Evolutionary conservation across 2,888 invertebrate genomes (phyloP).

Genomic region (Caenorhabditis sp.): DNA sequence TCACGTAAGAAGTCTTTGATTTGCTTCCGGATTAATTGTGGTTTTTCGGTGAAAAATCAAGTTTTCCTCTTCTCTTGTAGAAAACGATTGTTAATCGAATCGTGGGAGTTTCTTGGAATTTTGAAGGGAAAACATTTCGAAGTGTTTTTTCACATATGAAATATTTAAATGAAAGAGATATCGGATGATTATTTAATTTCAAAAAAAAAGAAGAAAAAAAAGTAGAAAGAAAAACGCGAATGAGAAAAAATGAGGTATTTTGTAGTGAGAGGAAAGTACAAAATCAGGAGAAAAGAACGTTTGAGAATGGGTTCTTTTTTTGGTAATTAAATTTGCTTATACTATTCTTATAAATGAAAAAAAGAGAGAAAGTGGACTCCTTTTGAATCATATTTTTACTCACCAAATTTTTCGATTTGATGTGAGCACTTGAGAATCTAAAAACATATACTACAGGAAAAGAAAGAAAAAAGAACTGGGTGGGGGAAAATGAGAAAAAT

Average conservation of each 20-base stretch:
- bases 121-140: not conserved
- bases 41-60: not conserved
- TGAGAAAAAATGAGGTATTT: too few species aligned
- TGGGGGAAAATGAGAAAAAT: slow-evolving; percentile 2
- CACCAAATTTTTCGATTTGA: not conserved
- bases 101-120: not conserved
- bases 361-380: too few species aligned
- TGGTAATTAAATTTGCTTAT: too few species aligned
- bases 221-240: not conserved
- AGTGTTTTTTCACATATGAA: not conserved
- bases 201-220: not conserved
- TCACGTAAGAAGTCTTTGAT: not conserved
- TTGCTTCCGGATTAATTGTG: not conserved
- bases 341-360: too few species aligned
- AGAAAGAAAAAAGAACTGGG: slow-evolving; percentile 4
- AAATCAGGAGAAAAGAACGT: not conserved
- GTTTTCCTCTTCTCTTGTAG: not conserved
- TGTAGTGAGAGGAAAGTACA: not conserved
- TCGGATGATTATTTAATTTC: not conserved
- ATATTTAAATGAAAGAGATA: not conserved
- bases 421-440: not conserved
- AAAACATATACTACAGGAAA: slow-evolving; percentile 8
- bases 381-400: not conserved
- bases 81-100: not conserved
- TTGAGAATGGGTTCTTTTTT: not conserved